A percentile compares a stretch with the other conserved stretches of the same genome.
phyloP scores from a whole-genome alignment of 2,113 vertebrate species.

The Macquaria australasica region DNA sequence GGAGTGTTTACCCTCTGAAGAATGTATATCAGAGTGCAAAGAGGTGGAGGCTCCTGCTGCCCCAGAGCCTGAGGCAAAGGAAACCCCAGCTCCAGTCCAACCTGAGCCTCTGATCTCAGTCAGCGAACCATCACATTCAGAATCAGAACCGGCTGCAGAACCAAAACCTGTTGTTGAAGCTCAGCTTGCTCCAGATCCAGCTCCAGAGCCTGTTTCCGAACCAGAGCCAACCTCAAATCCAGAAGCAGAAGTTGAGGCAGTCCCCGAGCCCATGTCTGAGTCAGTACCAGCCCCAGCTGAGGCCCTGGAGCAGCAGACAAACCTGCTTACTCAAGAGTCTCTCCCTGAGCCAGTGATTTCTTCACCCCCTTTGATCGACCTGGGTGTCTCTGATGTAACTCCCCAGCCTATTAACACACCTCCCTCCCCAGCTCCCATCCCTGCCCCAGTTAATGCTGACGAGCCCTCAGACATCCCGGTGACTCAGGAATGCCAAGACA shows the following conservation, averaged over 20 bases:
- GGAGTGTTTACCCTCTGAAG: constrained; percentile 29
- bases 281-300: constrained; percentile 22
- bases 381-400: constrained; percentile 23
- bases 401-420: constrained; percentile 1
- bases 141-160: constrained; percentile 17
- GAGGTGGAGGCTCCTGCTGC: background rate
- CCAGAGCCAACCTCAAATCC: constrained; percentile 7
- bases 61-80: constrained; percentile 27
- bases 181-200: constrained; percentile 25
- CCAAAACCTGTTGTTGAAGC: constrained; percentile 18
- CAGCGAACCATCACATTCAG: constrained; percentile 9
- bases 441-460: constrained; percentile 23
- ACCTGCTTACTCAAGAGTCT: constrained; percentile 52
- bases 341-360: constrained; percentile 42
- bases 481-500: constrained; percentile 27
- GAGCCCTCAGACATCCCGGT: constrained; percentile 19
- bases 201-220: background rate
- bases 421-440: constrained; percentile 9
- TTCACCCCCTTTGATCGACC: constrained; percentile 47
- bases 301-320: constrained; percentile 23
- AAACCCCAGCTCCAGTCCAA: constrained; percentile 31
- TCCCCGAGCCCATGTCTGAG: constrained; percentile 28
- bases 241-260: constrained; percentile 13
- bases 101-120: constrained; percentile 28
- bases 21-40: constrained; percentile 30